Base-by-base conservation (phyloP, 2,888 invertebrate genomes). In the Amaurobius ferox region DNA sequence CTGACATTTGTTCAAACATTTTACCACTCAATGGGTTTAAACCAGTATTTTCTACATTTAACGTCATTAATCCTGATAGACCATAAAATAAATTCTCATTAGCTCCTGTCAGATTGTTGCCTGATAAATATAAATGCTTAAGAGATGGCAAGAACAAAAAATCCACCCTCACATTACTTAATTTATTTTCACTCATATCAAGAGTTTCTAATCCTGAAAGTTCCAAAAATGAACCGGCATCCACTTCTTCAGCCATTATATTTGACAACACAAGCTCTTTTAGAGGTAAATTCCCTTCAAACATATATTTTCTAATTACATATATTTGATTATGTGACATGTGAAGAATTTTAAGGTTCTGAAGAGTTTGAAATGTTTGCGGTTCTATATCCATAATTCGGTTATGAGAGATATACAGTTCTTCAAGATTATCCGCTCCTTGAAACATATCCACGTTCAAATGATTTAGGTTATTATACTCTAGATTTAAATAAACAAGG, bases 121-220 rank as follows among this genome's bases (percentile, higher is more conserved):
- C 93, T 1, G 96, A 95, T 83, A 96, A 92, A 89, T 94, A 93
- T 61, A 97, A 91, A 64, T 85, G 86, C 74, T 89, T 89, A 28
- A 90, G 77, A 16, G 86, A 86, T 26, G 86, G 86, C 7, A 90
- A 73, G 48, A 88, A 89, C 23, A 90, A 81, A 85, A 88, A 89
- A 68, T 89, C 88, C 62, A 89, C 88, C 32, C 89, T 88, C 23
- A 89, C 77, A 28, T 88, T 88, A 29, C 78, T 88, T 19, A 90
- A 71, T 66, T 89, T 89, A 76, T 97, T 97, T 88, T 93, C 92
- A 89, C 95, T 95, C 90, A 97, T 92, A 91, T 96, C 95, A 72
- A 97, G 92, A 90, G 96, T 95, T 91, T 95, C 95, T 73, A 97
- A 92, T 91, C 96, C 95, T 89, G 94, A 94, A 79, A 96, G 92